Conservation (phyloP, 2,888 invertebrate species). For the Drosophila pseudotalamancana region DNA sequence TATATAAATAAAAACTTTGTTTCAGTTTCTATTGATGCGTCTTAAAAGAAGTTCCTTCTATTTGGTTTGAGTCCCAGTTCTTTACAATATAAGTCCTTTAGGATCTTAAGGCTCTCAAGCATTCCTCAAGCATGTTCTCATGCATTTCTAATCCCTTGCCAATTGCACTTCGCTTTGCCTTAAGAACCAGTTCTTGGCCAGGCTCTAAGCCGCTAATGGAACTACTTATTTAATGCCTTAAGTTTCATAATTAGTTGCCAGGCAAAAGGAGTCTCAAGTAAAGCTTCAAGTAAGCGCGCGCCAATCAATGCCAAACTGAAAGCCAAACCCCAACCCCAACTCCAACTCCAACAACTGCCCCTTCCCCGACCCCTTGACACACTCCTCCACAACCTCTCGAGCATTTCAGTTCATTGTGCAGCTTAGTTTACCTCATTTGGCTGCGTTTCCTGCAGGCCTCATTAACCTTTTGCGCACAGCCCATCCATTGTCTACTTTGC, state of each 20-base stretch:
- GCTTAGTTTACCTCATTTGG: conserved; percentile 26
- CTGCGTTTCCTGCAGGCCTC: conserved; percentile 64
- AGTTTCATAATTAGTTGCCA: conserved; percentile 29
- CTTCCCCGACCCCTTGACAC: no score
- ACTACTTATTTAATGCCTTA: conserved; percentile 16
- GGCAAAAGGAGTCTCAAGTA: neutral
- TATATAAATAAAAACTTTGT: no score
- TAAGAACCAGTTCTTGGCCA: neutral
- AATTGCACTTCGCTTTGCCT: neutral
- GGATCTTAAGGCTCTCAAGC: no score
- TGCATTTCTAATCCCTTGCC: neutral
- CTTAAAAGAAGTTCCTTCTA: no score
- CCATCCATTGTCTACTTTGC: conserved; percentile 63
- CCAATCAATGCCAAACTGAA: conserved; percentile 24
- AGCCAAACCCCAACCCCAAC: neutral
- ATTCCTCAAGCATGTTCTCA: neutral
- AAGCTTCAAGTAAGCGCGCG: neutral
- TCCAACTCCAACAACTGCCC: no score
- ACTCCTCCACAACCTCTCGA: neutral
- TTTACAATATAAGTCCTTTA: no score
- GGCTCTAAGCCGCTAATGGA: conserved; percentile 10
- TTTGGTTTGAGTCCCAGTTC: no score
- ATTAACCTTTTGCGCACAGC: conserved; percentile 66
- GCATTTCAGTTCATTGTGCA: conserved; percentile 19
- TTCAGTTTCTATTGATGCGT: no score